Percentiles rank a stretch among this genome's conserved stretches.
These are phyloP conservation scores for Eospalax fontanierii DNA, from an alignment of 2,797 vertebrate species.

Conservation along the genomic window DNA sequence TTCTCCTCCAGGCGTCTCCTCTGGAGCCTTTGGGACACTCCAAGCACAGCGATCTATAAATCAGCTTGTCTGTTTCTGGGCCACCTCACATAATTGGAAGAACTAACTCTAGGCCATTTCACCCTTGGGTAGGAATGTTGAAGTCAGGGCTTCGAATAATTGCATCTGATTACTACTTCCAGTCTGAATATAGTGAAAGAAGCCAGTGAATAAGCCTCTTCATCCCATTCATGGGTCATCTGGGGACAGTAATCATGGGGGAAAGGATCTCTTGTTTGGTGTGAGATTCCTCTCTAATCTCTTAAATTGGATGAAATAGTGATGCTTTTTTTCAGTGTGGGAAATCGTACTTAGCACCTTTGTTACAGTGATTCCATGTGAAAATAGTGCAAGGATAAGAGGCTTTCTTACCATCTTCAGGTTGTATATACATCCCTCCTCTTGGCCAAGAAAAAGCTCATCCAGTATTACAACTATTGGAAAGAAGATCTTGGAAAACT, in stretches of 20 bases:
- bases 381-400: not conserved
- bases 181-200: not conserved
- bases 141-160: conserved; percentile 66
- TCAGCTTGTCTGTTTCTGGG: conserved; percentile 62
- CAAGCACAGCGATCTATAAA: conserved; percentile 17
- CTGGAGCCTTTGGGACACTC: conserved; percentile 15
- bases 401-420: not conserved
- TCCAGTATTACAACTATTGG: not conserved
- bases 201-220: not conserved
- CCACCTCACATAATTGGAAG: conserved; percentile 63
- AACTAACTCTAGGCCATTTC: conserved; percentile 59
- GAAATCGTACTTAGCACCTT: not conserved
- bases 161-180: conserved; percentile 63
- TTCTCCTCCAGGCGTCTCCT: conserved; percentile 19
- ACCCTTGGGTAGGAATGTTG: conserved; percentile 42
- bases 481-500: not conserved
- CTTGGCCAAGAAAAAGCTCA: not conserved
- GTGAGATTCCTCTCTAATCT: conserved; percentile 4
- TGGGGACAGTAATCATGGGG: not conserved
- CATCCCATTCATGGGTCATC: not conserved
- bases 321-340: not conserved
- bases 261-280: not conserved
- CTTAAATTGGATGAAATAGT: not conserved
- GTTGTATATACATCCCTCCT: not conserved
- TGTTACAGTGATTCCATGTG: not conserved